Base-by-base conservation (phyloP, 2,888 invertebrate genomes). In the Cheilosia pagana region DNA sequence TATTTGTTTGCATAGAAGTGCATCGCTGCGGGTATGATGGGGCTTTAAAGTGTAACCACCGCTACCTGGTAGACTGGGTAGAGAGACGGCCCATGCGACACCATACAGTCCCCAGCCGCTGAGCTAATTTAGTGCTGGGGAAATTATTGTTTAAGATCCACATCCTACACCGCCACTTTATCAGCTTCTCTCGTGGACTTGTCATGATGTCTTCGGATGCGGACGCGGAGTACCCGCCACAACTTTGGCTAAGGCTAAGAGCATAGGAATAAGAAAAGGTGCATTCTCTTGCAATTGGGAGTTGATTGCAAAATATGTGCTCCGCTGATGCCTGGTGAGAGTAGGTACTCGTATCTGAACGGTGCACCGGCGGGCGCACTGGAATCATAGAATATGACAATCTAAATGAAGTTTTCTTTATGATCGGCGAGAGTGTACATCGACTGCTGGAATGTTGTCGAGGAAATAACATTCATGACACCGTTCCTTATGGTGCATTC, bases 271-370 rank as follows among this genome's bases (percentile, higher is more conserved):
- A 53, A 62, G 75, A 85, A 75, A 59, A 60, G 63, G 79, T 45
- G 55, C 65, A 79, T 79, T 85, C 79, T 70, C 60, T 67, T 10
- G 70, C 71, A 75, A 67, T 81, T 50, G 78, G 83, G 74, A 83
- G 85, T 81, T 85, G 85, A 85, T 85, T 85, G 85, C 81, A 85
- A 85, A 81, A 85, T 85, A 85, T 81, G 85, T 75, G 85, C 65
- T 50, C 23, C 60, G 60, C 39, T 67, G 65, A 48, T 74, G 68
- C 55, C 62, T 57, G 43, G 71, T 59, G 45, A 62, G 50, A 6
- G 14, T 25, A 35, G 3, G 14, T 25, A 35, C 12, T 12, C 12
- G 10, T 12, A 35, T 8, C 45, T 45, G 45, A 45, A 45, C 41
- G 48, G 21, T 25, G 35, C 68, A n/a, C 21, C n/a, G 52, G 39